phyloP scores from a whole-genome alignment of 2,113 vertebrate genomes.

The Salvator merianae region DNA sequence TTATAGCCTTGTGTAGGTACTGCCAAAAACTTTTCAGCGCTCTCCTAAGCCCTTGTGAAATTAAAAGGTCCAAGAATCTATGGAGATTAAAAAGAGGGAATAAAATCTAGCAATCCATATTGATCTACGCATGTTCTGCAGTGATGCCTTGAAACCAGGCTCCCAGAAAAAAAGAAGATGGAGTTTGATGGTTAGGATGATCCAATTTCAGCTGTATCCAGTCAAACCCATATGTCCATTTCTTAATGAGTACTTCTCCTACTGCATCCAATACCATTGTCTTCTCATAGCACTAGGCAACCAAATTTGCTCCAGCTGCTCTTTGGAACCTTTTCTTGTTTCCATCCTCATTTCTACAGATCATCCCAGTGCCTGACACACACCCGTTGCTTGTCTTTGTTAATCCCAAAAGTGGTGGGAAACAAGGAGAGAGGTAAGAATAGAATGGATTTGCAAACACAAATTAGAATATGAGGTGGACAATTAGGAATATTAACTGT shows the following conservation, averaged over 20 bases:
- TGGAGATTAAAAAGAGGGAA: neutral
- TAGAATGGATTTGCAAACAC: neutral
- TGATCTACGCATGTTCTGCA: neutral
- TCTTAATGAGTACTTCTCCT: neutral
- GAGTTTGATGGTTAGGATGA: neutral
- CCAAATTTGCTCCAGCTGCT: neutral
- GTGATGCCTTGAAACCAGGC: neutral
- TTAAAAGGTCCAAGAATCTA: neutral
- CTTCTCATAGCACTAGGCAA: neutral
- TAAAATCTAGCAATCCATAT: neutral
- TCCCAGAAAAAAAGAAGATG: neutral
- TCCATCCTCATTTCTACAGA: slow-evolving; percentile 65
- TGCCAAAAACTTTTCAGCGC: neutral
- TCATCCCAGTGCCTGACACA: slow-evolving; percentile 77
- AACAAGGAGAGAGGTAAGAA: slow-evolving; percentile 88
- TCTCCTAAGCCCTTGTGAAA: neutral
- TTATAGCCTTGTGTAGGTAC: neutral
- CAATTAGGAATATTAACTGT: neutral
- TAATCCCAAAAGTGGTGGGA: slow-evolving; percentile 93
- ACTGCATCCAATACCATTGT: neutral
- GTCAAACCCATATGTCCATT: neutral
- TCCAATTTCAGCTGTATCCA: neutral
- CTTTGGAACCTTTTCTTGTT: neutral
- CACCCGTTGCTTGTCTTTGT: slow-evolving; percentile 92
- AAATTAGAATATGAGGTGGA: neutral